phyloP scores from a whole-genome alignment of 2,797 vertebrate species.

The Myotis pilosus region DNA sequence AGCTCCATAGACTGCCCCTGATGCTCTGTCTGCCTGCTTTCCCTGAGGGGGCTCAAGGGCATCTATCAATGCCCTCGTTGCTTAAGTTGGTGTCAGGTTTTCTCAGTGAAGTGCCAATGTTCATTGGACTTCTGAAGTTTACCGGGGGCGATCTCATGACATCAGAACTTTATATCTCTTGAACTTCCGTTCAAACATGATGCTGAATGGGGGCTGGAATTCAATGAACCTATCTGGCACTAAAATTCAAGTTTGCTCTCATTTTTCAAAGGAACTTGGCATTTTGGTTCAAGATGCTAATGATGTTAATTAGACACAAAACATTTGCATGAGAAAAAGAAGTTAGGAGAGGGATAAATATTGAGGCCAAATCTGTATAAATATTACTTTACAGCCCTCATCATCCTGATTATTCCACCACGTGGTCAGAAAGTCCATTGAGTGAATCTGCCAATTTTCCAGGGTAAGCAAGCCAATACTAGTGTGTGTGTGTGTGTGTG shows the following conservation, averaged over 20 bases:
- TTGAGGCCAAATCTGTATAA: neutral
- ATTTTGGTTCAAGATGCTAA: conserved; percentile 64
- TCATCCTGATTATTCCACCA: conserved; percentile 13
- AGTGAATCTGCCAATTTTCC: neutral
- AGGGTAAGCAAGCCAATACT: conserved; percentile 7
- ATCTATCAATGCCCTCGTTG: neutral
- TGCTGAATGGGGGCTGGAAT: neutral
- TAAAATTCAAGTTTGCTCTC: conserved; percentile 43
- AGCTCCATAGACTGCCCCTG: neutral
- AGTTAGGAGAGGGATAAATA: neutral
- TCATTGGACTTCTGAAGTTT: neutral
- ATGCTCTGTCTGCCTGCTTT: neutral
- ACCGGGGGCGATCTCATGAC: neutral
- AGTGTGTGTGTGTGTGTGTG: neutral
- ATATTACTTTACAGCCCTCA: neutral
- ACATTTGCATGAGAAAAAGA: conserved; percentile 60
- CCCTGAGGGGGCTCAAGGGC: too few relatives aligned
- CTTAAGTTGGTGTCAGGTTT: neutral
- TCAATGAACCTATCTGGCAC: conserved; percentile 35
- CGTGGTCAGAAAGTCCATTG: neutral
- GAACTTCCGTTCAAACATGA: conserved; percentile 7
- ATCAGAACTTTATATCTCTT: neutral
- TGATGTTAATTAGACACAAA: conserved; percentile 29
- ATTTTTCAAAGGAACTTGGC: conserved; percentile 49
- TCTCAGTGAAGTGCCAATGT: neutral